Base-by-base conservation (phyloP, 2,888 invertebrate genomes). In the Ichneumoninae sp. region DNA sequence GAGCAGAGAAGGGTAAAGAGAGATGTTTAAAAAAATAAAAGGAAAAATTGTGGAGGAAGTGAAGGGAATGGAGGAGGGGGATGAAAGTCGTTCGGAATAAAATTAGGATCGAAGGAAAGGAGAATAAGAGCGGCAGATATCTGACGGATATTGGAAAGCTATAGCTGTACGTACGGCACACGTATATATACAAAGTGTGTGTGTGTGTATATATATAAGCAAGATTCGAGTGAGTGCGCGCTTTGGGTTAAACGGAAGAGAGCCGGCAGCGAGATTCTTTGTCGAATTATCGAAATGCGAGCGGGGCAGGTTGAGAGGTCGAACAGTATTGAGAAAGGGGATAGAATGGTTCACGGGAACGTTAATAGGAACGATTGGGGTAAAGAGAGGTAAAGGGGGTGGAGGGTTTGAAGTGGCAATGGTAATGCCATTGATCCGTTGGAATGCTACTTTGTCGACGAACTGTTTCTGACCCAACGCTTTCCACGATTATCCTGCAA, bases 1-100 rank as follows among this genome's bases (percentile, higher is more conserved):
- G 77, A 73, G 68, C 60, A 73, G 19, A 78, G 68, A 36, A 40
- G 82, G 68, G 73, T 54, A 73, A 30, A 78, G 74, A 50, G 74
- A 68, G 74, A 81, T 75, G 68, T 81, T 40, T 47, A 33, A 33
- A 63, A 63, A 30, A 63, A 60, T 30, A 40, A 68, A 19, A 70
- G 13, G 13, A 57, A 73, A 8, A 44, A 75, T 60, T 13, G 50
- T 44, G 69, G 16, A 40, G 60, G 70, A 44, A 44, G 16, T 47
- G 30, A 26, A 33, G 73, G 54, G 71, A 77, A 30, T 1, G 30
- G 6, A 10, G 30, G n/a, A 70, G 40, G 47, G 65, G 74, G 52
- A 73, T 57, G 74, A 85, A 79, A 78, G 82, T 79, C 79, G 66
- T 76, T 79, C 66, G 77, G 82, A 82, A 85, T 85, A 85, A 85